Base-by-base conservation (phyloP, 2,888 invertebrate species). In the Athalia cordata region DNA sequence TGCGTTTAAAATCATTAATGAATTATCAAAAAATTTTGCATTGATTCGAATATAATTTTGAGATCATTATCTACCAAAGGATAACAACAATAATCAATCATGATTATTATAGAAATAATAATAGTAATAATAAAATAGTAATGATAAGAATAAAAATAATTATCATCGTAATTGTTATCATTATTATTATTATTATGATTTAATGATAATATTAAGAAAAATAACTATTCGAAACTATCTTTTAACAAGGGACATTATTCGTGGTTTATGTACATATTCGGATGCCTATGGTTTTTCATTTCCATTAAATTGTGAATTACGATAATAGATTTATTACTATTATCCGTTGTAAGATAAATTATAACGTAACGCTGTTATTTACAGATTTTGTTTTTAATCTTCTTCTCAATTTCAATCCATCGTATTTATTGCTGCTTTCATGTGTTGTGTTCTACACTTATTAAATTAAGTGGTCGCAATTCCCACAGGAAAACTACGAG, bases 311-410 rank as follows among this genome's bases (percentile, higher is more conserved):
- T 85, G 86, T 84, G 82, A 83, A 84, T 85, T 82, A 82, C 83
- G 86, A 86, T 81, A 84, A 83, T 85, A 87, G 83, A 83, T 86
- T 87, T 29, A 86, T 83, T 85, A 84, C 82, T 84, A 83, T 84
- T 82, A 81, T 83, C 85, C 81, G 83, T 84, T 85, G 85, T 85
- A 87, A 88, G 86, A 88, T 87, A 88, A 88, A 88, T 88, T 87
- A 86, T 86, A 87, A 87, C 85, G 85, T 84, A 86, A 86, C 87
- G 85, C 85, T 85, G 83, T 83, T 88, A 88, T 88, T 86, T 88
- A 88, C 88, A 88, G 83, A 81, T 79, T 81, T 52, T 59, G 83
- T 79, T 80, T 81, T 79, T 81, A 0, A 29, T 29, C 76, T 80
- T 70, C 64, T 62, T 77, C 52, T 64, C 78, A 59, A 81, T 78